These are phyloP conservation scores for Nibea albiflora DNA, from an alignment of 2,113 vertebrate species.

Conservation along the genomic window DNA sequence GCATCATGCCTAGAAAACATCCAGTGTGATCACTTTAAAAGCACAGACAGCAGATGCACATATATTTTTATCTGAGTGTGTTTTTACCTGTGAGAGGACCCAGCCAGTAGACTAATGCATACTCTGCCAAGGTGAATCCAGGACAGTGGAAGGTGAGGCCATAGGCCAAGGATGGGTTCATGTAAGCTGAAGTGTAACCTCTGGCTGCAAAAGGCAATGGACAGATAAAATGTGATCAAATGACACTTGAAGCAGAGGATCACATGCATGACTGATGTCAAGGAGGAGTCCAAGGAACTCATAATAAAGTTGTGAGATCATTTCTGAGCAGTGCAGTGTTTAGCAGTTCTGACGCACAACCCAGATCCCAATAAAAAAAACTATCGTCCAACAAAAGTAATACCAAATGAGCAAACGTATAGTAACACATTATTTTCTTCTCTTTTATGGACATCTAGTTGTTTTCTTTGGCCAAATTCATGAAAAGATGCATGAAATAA, in stretches of 20 bases:
- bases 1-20: slow-evolving; percentile 85
- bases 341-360: too few species aligned
- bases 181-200: slow-evolving; percentile 86
- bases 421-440: too few species aligned
- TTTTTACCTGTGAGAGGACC: slow-evolving; percentile 87
- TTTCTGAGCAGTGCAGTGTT: too few species aligned
- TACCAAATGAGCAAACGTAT: too few species aligned
- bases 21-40: background rate
- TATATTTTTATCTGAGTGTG: background rate
- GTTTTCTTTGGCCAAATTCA: too few species aligned
- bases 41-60: background rate
- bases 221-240: background rate
- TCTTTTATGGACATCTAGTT: too few species aligned
- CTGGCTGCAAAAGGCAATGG: slow-evolving; percentile 77
- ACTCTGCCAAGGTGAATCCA: slow-evolving; percentile 86
- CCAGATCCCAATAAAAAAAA: too few species aligned
- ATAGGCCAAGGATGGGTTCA: slow-evolving; percentile 89
- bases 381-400: too few species aligned
- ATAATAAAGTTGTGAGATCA: too few species aligned
- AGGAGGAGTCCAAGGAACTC: background rate
- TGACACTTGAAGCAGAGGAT: too few species aligned
- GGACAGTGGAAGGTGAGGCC: slow-evolving; percentile 88
- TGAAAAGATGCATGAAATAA: too few species aligned
- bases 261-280: background rate
- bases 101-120: slow-evolving; percentile 90